Evolutionary conservation across 2,113 vertebrate species (phyloP).

Genomic region (Ancistrus triradiatus): DNA sequence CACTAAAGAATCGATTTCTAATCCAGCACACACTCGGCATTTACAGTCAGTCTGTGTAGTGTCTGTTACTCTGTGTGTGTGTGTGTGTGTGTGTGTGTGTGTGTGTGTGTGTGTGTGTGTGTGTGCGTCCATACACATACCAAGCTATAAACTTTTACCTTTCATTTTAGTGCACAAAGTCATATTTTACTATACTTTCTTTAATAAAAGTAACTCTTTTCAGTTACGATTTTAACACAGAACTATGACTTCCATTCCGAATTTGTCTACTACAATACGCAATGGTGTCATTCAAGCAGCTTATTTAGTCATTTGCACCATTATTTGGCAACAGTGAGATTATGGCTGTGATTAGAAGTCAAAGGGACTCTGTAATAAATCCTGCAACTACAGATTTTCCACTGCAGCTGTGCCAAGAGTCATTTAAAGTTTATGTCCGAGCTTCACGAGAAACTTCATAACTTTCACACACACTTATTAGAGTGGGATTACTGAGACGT

Average conservation of each 20-base stretch:
- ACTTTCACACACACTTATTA: conserved; percentile 33
- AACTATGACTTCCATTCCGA: conserved; percentile 4
- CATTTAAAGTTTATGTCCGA: conserved; percentile 40
- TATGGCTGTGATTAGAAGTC: conserved; percentile 29
- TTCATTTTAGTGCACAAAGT: neutral
- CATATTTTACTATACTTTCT: neutral
- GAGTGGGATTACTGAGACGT: conserved; percentile 19
- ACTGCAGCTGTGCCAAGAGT: conserved; percentile 31
- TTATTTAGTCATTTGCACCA: conserved; percentile 11
- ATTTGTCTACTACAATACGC: neutral
- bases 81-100: conserved; percentile 17
- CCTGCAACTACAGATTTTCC: conserved; percentile 26
- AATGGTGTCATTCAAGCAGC: conserved; percentile 5
- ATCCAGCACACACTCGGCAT: conserved; percentile 27
- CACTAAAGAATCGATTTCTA: conserved; percentile 16
- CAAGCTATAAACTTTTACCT: too few species aligned
- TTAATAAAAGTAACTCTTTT: neutral
- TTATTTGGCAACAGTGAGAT: conserved; percentile 29
- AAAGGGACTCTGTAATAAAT: conserved; percentile 13
- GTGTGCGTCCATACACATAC: too few species aligned
- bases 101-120: conserved; percentile 16
- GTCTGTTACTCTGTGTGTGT: neutral
- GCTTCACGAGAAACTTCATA: conserved; percentile 33
- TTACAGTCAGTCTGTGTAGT: conserved; percentile 14
- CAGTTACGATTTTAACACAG: too few species aligned